Evolutionary conservation across 2,797 vertebrate species (phyloP), one percentile per base, ranked within the genome.

Genomic region (Sebastolobus altivelis): DNA sequence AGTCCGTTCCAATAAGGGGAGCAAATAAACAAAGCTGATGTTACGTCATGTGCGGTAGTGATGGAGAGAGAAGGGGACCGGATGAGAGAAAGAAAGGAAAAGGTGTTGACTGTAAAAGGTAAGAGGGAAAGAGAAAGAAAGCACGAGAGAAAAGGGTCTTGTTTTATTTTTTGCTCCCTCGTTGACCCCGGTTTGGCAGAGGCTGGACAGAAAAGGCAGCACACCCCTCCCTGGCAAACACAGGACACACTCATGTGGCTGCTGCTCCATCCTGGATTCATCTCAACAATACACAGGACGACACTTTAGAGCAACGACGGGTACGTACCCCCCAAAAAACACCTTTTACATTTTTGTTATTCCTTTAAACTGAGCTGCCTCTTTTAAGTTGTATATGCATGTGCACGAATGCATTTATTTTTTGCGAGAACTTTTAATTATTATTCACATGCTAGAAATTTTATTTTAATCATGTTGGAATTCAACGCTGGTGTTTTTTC

Each of bases 11-110:
- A 91, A 89, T 92, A 90, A 91, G 88, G 33, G 68, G 70, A 91
- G 89, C 85, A 93, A 93, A 93, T 93, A 93, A 95, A 94, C 91
- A 93, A 92, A 90, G 88, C 83, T 88, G 82, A 65, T 82, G 81
- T 87, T 94, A 93, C 93, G 92, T 96, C 94, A 94, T 88, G 88
- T 87, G 59, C 58, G 61, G 79, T 80, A 72, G 86, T 83, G 90
- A 55, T 82, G 67, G 87, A 73, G 88, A 58, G 82, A 72, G 80
- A 80, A 65, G 77, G 61, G 81, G 81, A 78, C 77, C 82, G 78
- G 84, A 80, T 88, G 78, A 86, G 83, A 87, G 83, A 89, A 92
- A 86, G 90, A 90, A 91, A 91, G 72, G 81, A 88, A 88, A 89
- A 93, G 90, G 88, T 94, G 91, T 91, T 89, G 90, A 88, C 87